Evolutionary conservation across 92 coral and sea anemone species (phyloP), one percentile per base, ranked within the genome.

Genomic region (Virgularia gustaviana): DNA sequence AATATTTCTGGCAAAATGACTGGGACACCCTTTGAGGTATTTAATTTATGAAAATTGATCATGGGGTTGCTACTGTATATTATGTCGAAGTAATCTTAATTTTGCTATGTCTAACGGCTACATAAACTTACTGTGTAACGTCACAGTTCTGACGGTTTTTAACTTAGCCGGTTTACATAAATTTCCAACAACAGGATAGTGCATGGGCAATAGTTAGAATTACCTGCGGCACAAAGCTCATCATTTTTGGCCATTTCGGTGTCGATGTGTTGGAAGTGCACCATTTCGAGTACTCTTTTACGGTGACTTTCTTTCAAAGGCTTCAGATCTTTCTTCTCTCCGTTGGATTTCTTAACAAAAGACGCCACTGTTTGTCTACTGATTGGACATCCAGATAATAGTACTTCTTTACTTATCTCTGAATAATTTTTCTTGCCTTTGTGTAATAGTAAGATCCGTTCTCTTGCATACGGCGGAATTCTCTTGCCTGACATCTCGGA

Each of bases 141-240:
- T n/a, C n/a, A n/a, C n/a, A n/a, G n/a, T n/a, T n/a, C n/a, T n/a
- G n/a, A n/a, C n/a, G n/a, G n/a, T n/a, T n/a, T n/a, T n/a, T n/a
- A n/a, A n/a, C n/a, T n/a, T n/a, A n/a, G n/a, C n/a, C n/a, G n/a
- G n/a, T n/a, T n/a, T n/a, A n/a, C n/a, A n/a, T n/a, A n/a, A n/a
- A n/a, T n/a, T n/a, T n/a, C n/a, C n/a, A n/a, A n/a, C n/a, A n/a
- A n/a, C n/a, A n/a, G n/a, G n/a, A n/a, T n/a, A n/a, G n/a, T n/a
- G n/a, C n/a, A n/a, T n/a, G n/a, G n/a, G n/a, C n/a, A n/a, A n/a
- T n/a, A n/a, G n/a, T n/a, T n/a, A n/a, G n/a, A n/a, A n/a, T n/a
- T n/a, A n/a, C n/a, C 74, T 12, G 34, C 22, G 30, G 73, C 68
- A 1, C 79, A 72, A 5, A 73, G 35, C 38, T 80, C 80, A 28